These are phyloP conservation scores for Reinhardtius hippoglossoides DNA, from an alignment of 2,113 vertebrate species.

Conservation along the genomic window DNA sequence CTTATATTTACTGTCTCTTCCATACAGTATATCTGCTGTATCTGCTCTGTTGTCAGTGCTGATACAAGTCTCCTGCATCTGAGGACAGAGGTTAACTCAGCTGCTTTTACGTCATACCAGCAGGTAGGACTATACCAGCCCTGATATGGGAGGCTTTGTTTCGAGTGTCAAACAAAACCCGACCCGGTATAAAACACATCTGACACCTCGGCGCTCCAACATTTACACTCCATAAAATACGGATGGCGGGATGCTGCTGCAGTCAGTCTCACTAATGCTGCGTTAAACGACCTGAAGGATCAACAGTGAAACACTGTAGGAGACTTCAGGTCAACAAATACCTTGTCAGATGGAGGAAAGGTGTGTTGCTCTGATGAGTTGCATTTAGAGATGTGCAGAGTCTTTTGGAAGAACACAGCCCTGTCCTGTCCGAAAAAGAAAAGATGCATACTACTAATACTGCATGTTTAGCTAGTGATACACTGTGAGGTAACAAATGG, in stretches of 20 bases:
- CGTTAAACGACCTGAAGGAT: not conserved
- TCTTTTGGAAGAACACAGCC: not conserved
- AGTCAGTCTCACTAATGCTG: not conserved
- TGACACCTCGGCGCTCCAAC: slow-evolving; percentile 11
- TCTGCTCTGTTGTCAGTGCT: slow-evolving; percentile 29
- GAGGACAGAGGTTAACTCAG: slow-evolving; percentile 37
- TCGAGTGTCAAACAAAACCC: slow-evolving; percentile 36
- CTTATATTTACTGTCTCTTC: slow-evolving; percentile 9
- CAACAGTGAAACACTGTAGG: not conserved
- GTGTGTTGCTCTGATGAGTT: not conserved
- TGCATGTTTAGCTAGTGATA: no score
- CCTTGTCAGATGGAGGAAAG: not conserved
- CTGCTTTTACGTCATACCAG: slow-evolving; percentile 32
- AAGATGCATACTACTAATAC: no score
- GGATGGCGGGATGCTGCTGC: not conserved
- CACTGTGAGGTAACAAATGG: no score
- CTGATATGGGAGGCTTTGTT: slow-evolving; percentile 32
- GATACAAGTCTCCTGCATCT: slow-evolving; percentile 12
- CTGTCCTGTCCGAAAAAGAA: no score
- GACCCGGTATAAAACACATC: slow-evolving; percentile 27
- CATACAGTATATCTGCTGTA: slow-evolving; percentile 28
- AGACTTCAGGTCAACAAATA: not conserved
- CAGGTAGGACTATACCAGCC: slow-evolving; percentile 18
- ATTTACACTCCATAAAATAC: not conserved
- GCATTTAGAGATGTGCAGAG: not conserved